These are phyloP conservation scores for Apogon hyalosoma DNA, from an alignment of 2,797 vertebrate genomes.

Conservation along the genomic window DNA sequence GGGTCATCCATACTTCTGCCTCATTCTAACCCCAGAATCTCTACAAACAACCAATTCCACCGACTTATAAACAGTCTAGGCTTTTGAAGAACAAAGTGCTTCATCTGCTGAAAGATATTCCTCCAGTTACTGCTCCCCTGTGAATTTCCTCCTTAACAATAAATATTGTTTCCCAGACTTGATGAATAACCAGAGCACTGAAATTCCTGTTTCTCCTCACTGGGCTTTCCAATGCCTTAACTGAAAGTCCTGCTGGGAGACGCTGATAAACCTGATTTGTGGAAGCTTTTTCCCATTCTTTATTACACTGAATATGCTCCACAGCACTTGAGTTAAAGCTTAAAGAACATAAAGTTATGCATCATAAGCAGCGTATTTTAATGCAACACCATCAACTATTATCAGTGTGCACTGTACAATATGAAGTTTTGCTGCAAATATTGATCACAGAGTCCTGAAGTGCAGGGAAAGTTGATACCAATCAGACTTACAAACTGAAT, in stretches of 20 bases:
- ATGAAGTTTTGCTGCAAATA: slow-evolving; percentile 33
- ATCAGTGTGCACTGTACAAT: slow-evolving; percentile 18
- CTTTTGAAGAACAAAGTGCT: slow-evolving; percentile 49
- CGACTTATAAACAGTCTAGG: slow-evolving; percentile 34
- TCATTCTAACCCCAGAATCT: slow-evolving; percentile 22
- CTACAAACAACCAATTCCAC: slow-evolving; percentile 49
- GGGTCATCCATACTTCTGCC: slow-evolving; percentile 34
- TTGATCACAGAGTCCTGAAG: slow-evolving; percentile 43
- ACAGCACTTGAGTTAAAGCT: slow-evolving; percentile 26
- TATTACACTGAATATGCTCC: slow-evolving; percentile 55
- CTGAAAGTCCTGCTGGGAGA: slow-evolving; percentile 53
- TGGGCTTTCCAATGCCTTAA: slow-evolving; percentile 21
- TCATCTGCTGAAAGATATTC: slow-evolving; percentile 56
- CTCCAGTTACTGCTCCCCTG: slow-evolving; percentile 41
- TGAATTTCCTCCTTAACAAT: slow-evolving; percentile 56
- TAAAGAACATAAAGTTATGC: slow-evolving; percentile 40
- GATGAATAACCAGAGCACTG: slow-evolving; percentile 61
- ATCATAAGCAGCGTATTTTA: slow-evolving; percentile 49
- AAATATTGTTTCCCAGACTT: slow-evolving; percentile 65
- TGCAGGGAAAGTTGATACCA: slow-evolving; percentile 27
- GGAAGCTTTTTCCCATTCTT: slow-evolving; percentile 47
- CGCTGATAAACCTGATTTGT: slow-evolving; percentile 68
- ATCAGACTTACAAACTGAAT: slow-evolving; percentile 18
- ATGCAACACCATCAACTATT: slow-evolving; percentile 30
- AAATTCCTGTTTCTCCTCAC: slow-evolving; percentile 54